Evolutionary conservation across 2,888 invertebrate genomes (phyloP).

Genomic region (Cantharis rufa): DNA sequence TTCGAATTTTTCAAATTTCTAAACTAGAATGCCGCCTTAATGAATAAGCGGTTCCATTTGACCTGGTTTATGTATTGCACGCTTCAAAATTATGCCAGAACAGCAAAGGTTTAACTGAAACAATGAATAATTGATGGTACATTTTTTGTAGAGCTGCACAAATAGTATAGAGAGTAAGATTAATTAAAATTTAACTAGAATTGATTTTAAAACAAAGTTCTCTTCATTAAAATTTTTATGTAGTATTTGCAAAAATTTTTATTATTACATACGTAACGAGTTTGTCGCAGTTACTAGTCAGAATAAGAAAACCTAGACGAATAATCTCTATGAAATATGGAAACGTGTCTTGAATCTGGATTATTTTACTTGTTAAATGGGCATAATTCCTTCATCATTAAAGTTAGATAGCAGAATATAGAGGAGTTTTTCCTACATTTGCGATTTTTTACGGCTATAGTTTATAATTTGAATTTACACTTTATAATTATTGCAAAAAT

Average conservation of each 20-base stretch:
- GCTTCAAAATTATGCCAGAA: too few species aligned
- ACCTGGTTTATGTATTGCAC: too few species aligned
- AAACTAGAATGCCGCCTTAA: too few species aligned
- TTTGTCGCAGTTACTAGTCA: background rate
- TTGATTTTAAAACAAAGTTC: background rate
- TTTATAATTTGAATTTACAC: background rate
- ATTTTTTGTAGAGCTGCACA: background rate
- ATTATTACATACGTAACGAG: background rate
- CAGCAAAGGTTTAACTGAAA: too few species aligned
- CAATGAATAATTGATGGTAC: too few species aligned
- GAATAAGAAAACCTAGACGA: background rate
- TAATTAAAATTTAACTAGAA: background rate
- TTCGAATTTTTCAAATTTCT: too few species aligned
- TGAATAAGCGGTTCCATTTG: too few species aligned
- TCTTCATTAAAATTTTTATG: background rate
- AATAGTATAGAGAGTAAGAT: background rate
- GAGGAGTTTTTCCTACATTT: background rate
- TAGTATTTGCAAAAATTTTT: background rate
- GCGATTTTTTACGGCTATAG: background rate
- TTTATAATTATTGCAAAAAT: background rate
- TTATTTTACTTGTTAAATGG: conserved; percentile 11
- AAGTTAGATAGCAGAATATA: background rate
- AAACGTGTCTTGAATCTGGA: conserved; percentile 17
- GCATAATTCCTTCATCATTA: conserved; percentile 10
- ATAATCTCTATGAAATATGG: conserved; percentile 6